Evolutionary conservation across 2,888 invertebrate species (phyloP).

Genomic region (Heteromurus nitidus): DNA sequence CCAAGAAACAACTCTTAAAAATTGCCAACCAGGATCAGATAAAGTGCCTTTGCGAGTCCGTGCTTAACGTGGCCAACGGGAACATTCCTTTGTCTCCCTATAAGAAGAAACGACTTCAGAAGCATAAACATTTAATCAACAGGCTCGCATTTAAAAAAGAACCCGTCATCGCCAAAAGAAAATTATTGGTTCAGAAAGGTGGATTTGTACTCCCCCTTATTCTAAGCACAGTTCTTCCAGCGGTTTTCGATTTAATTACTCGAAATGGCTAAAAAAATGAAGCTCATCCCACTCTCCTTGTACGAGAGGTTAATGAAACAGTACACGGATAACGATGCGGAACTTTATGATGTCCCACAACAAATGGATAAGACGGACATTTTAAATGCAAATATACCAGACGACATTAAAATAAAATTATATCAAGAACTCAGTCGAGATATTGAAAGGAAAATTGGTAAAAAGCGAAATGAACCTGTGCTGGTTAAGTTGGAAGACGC

Average conservation of each 20-base stretch:
- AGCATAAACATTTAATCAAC: background rate
- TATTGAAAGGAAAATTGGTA: background rate
- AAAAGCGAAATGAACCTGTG: background rate
- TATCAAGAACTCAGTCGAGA: constrained; percentile 5
- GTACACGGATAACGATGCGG: background rate
- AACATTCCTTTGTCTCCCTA: background rate
- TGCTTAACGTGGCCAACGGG: constrained; percentile 17
- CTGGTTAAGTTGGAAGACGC: background rate
- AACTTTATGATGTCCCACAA: no score
- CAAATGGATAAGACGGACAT: background rate
- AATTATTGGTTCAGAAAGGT: constrained; percentile 14
- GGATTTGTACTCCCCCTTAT: constrained; percentile 17
- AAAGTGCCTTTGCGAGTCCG: constrained; percentile 9
- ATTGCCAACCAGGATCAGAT: constrained; percentile 8
- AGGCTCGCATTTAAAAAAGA: background rate
- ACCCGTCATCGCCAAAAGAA: background rate
- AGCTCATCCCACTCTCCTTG: constrained; percentile 1
- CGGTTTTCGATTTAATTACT: background rate
- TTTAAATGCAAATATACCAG: constrained; percentile 11
- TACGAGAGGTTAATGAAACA: background rate
- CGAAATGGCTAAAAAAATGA: constrained; percentile 13
- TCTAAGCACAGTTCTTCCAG: constrained; percentile 3
- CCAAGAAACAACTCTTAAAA: constrained; percentile 13
- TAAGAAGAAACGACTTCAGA: background rate
- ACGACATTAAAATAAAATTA: constrained; percentile 33